Base-by-base conservation (phyloP, 2,113 vertebrate species). In the Trachemys scripta region DNA sequence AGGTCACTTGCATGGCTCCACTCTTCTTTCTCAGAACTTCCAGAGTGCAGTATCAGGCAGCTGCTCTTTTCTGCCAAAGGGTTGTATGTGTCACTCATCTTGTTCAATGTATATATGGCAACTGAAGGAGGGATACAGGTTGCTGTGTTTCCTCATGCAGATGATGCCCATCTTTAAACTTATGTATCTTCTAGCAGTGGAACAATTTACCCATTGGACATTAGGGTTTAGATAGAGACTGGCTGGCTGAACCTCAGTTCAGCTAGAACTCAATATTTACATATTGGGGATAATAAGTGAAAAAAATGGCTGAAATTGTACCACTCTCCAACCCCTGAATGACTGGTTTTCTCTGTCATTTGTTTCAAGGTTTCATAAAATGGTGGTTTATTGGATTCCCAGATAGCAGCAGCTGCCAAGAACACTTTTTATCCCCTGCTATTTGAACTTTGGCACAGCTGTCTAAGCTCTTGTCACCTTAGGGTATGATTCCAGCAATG, bases 51-150 rank as follows among this genome's bases (percentile, higher is more conserved):
- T 87, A 80, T 19, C 88, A 75, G 85, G 47, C 88, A 94, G 45
- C 85, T 84, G 89, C 89, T 94, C 69, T 92, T 92, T 89, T 82
- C 31, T 88, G 90, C 85, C 56, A 56, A 6, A 75, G 80, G 47
- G 79, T 94, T 93, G 53, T 84, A 89, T 92, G 95, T 87, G 76
- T 92, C 85, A 86, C 93, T 97, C 89, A 47, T 95, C 92, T 87
- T 92, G 78, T 38, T 69, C 65, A 92, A 42, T 19, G 82, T 80
- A 90, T 20, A 84, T 87, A 96, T n/a, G 8, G 8, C 2, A 16
- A 69, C 62, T 69, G 62, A 65, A 65, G 31, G 62, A n/a, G 14
- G 14, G 16, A n/a, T n/a, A n/a, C 17, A 69, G 57, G 87, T 78
- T 92, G 59, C 92, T 89, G 87, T 91, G 79, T 94, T 81, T 86